These are phyloP conservation scores for Geodia barretti DNA, from an alignment of 37 sponge, comb jelly and placozoan genomes.

Conservation along the genomic window DNA sequence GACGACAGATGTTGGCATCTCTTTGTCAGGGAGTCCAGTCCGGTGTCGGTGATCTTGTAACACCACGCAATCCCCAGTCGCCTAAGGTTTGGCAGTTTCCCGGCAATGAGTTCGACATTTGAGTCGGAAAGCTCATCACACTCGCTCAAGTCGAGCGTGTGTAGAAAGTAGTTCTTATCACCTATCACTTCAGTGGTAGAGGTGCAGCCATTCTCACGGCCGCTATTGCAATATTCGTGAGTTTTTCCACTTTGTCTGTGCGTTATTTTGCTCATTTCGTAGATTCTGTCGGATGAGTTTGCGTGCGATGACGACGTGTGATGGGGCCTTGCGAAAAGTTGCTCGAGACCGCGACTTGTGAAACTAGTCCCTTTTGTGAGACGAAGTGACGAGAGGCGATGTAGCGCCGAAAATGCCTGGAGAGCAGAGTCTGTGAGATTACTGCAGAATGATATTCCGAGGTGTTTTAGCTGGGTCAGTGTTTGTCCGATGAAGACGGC, in stretches of 20 bases:
- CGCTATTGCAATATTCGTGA: too few species aligned
- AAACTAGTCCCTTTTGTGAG: conserved; percentile 10
- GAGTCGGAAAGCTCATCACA: conserved; percentile 5
- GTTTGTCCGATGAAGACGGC: background rate
- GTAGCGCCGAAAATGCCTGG: background rate
- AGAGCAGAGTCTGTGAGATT: conserved; percentile 22
- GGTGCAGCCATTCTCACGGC: too few species aligned
- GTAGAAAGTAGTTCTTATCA: background rate
- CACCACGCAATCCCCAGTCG: conserved; percentile 39
- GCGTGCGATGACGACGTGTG: background rate
- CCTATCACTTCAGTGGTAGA: background rate
- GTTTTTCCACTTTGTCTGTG: too few species aligned
- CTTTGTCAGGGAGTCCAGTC: background rate
- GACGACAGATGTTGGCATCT: background rate
- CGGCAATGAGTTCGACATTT: background rate
- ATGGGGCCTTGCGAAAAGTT: background rate
- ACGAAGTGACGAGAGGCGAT: background rate
- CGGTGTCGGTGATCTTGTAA: conserved; percentile 12
- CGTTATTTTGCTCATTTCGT: too few species aligned
- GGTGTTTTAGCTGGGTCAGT: background rate
- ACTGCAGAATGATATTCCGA: conserved; percentile 24
- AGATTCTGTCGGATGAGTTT: too few species aligned
- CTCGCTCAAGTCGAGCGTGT: conserved; percentile 1
- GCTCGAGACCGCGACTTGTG: conserved; percentile 3
- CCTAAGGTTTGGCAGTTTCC: background rate